Evolutionary conservation across 2,888 invertebrate species (phyloP), one percentile per base, ranked within the genome.

Genomic region (Cerastoderma edule): DNA sequence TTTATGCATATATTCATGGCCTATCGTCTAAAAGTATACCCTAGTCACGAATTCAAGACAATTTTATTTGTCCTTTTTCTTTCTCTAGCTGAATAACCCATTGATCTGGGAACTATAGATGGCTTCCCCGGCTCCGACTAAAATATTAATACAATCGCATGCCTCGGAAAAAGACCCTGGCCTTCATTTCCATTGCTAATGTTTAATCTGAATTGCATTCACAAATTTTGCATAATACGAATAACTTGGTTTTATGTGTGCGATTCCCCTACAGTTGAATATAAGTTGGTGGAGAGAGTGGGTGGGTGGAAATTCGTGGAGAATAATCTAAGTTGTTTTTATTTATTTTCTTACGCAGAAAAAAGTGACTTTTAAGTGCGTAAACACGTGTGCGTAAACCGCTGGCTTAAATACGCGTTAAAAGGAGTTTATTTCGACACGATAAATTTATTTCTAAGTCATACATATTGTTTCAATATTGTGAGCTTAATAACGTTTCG

Each of bases 121-220:
- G 39, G 60, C 60, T 60, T 44, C 39, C 57, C 60, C n/a, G n/a
- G n/a, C n/a, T 72, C 81, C 78, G 78, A 75, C 78, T 81, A 81
- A 81, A 81, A 81, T 81, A 81, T 81, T 81, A 81, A 78, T 81
- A 81, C 81, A 81, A 81, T 81, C 78, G 71, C 81, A 78, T 81
- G 78, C 71, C 57, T 64, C 60, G 71, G 81, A 78, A 80, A 68
- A 72, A 73, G 67, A 71, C 64, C 72, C 56, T 67, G 54, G n/a
- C n/a, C 71, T 76, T 81, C 68, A 81, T 81, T 81, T 81, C 81
- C 81, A 81, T 81, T 81, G 81, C 81, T 74, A 81, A 81, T 81
- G 78, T 81, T 77, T 72, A 78, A 78, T 73, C 81, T 78, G 81
- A 81, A 78, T 81, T 73, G 71, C 73, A 81, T 78, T 81, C 75